A percentile compares a stretch with the other conserved stretches of the same genome.
Evolutionary conservation across 1,140 invertebrate genomes (phyloP).

Genomic region (Habropoda laboriosa): DNA sequence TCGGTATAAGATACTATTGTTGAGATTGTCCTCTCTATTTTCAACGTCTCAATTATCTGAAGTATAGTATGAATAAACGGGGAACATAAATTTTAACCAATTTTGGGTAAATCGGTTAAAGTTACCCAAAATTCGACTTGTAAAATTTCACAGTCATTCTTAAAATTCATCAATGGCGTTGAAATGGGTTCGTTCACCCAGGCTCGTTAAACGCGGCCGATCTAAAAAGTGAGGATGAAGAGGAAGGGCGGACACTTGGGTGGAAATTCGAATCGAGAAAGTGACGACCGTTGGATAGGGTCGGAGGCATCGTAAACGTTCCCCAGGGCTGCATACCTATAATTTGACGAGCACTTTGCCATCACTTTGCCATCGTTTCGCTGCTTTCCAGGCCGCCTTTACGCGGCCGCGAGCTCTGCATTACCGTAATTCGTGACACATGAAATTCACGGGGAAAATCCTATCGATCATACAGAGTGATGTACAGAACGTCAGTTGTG

Average conservation of each 20-base stretch:
- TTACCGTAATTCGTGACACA: conserved; percentile 48
- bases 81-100: too few species aligned
- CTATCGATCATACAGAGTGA: conserved; percentile 7
- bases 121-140: conserved; percentile 3
- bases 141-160: conserved; percentile 16
- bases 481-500: too few species aligned
- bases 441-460: conserved; percentile 9
- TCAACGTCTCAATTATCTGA: too few species aligned
- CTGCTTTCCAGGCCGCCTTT: conserved; percentile 28
- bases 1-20: too few species aligned
- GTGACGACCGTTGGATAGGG: background rate
- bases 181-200: conserved; percentile 20
- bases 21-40: too few species aligned
- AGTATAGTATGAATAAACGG: too few species aligned
- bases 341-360: conserved; percentile 66
- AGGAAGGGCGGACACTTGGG: background rate
- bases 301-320: conserved; percentile 58
- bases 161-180: conserved; percentile 10
- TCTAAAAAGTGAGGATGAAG: conserved; percentile 4
- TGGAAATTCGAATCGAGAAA: conserved; percentile 48
- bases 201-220: conserved; percentile 32
- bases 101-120: too few species aligned
- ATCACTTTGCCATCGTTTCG: conserved; percentile 41
- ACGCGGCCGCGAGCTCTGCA: background rate
- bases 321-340: conserved; percentile 56